Evolutionary conservation across 2,888 invertebrate genomes (phyloP).

Genomic region (Agonopterix alstromeriana): DNA sequence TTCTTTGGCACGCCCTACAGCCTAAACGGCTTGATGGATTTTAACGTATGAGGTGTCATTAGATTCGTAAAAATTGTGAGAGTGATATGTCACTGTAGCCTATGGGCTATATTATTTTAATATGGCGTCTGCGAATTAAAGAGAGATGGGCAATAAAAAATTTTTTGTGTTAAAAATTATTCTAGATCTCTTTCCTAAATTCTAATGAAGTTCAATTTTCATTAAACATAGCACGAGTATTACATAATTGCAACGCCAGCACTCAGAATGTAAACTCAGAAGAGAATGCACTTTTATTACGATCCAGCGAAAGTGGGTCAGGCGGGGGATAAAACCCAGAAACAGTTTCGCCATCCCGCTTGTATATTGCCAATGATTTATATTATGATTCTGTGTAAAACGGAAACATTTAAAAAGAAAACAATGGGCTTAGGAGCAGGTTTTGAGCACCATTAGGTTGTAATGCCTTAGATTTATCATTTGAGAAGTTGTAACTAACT

Average conservation of each 20-base stretch:
- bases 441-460: conserved; percentile 6
- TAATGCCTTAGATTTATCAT: too few relatives aligned
- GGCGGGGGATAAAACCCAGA: conserved; percentile 11
- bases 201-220: conserved; percentile 1
- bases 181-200: too few relatives aligned
- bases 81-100: too few relatives aligned
- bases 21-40: too few relatives aligned
- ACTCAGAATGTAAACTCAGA: conserved; percentile 10
- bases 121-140: too few relatives aligned
- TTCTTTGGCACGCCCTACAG: too few relatives aligned
- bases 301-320: conserved; percentile 12
- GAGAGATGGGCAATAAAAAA: too few relatives aligned
- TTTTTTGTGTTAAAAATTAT: too few relatives aligned
- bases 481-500: too few relatives aligned
- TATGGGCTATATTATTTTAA: too few relatives aligned
- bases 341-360: conserved; percentile 8
- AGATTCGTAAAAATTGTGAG: too few relatives aligned
- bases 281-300: conserved; percentile 8
- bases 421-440: neutral
- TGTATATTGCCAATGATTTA: conserved; percentile 15
- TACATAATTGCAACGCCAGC: conserved; percentile 16
- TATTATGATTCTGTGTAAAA: conserved; percentile 3
- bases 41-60: too few relatives aligned
- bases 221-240: conserved; percentile 2
- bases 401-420: neutral